phyloP scores from a whole-genome alignment of 2,888 invertebrate genomes.

The Prosapia bicincta region DNA sequence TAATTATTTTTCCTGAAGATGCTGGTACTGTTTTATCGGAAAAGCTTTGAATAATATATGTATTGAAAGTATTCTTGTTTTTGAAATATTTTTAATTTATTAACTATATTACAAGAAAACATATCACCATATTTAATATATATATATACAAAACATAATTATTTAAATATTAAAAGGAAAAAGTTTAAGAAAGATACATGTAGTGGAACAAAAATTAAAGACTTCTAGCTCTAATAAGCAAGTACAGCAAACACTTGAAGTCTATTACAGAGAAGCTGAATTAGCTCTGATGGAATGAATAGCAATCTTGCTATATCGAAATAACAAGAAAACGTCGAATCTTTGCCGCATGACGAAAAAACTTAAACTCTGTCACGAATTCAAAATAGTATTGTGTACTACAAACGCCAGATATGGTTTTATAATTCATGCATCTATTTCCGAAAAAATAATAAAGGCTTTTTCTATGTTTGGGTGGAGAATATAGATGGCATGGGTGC shows the following conservation, averaged over 20 bases:
- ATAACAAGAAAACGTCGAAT: neutral
- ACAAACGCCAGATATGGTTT: slow-evolving; percentile 38
- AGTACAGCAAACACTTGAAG: neutral
- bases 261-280: neutral
- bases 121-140: too few species aligned
- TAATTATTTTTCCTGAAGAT: too few species aligned
- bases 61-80: too few species aligned
- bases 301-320: neutral
- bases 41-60: too few species aligned
- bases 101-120: too few species aligned
- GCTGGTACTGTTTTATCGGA: too few species aligned
- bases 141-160: neutral
- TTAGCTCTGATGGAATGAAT: neutral
- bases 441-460: slow-evolving; percentile 31
- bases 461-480: neutral
- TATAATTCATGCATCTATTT: slow-evolving; percentile 38
- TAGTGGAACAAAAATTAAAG: neutral
- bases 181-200: slow-evolving; percentile 13
- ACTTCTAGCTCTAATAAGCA: neutral
- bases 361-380: slow-evolving; percentile 37
- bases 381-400: slow-evolving; percentile 37
- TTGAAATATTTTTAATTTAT: too few species aligned
- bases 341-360: slow-evolving; percentile 36
- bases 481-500: neutral
- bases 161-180: slow-evolving; percentile 10